phyloP scores from a whole-genome alignment of 2,113 vertebrate species.

The Atractosteus spatula region DNA sequence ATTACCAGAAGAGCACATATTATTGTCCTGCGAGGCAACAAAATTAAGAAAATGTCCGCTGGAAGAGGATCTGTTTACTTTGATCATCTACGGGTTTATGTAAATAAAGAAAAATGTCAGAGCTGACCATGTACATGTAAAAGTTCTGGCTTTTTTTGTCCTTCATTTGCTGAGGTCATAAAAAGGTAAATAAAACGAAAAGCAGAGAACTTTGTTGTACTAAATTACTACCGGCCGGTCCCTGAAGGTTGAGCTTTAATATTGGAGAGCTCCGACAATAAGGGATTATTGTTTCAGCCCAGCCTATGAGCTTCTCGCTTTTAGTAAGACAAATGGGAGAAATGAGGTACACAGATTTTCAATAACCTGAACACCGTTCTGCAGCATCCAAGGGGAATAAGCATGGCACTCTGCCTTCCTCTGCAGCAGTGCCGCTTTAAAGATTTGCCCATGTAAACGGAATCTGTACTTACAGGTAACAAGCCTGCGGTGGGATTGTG shows the following conservation, averaged over 20 bases:
- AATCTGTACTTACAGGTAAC: conserved; percentile 67
- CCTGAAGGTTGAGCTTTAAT: conserved; percentile 65
- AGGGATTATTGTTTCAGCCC: conserved; percentile 75
- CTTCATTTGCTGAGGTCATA: conserved; percentile 26
- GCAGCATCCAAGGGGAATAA: conserved; percentile 52
- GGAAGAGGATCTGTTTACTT: too few relatives aligned
- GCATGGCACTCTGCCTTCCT: conserved; percentile 47
- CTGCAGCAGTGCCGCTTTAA: conserved; percentile 57
- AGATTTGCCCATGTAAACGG: conserved; percentile 59
- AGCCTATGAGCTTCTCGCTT: conserved; percentile 65
- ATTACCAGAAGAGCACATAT: too few relatives aligned
- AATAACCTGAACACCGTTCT: conserved; percentile 63
- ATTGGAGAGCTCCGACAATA: conserved; percentile 67
- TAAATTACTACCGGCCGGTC: conserved; percentile 61
- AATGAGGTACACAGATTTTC: conserved; percentile 69
- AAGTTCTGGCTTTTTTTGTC: background rate
- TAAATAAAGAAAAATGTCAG: too few relatives aligned
- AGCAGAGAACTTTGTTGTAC: conserved; percentile 60
- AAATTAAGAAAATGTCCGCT: too few relatives aligned
- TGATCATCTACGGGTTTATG: too few relatives aligned
- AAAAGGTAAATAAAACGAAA: conserved; percentile 27
- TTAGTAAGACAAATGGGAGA: conserved; percentile 77
- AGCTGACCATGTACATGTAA: too few relatives aligned
- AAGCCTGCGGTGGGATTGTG: conserved; percentile 46
- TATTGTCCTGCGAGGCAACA: too few relatives aligned